Evolutionary conservation across 1,140 invertebrate genomes (phyloP).

Genomic region (Heterodera carotae): DNA sequence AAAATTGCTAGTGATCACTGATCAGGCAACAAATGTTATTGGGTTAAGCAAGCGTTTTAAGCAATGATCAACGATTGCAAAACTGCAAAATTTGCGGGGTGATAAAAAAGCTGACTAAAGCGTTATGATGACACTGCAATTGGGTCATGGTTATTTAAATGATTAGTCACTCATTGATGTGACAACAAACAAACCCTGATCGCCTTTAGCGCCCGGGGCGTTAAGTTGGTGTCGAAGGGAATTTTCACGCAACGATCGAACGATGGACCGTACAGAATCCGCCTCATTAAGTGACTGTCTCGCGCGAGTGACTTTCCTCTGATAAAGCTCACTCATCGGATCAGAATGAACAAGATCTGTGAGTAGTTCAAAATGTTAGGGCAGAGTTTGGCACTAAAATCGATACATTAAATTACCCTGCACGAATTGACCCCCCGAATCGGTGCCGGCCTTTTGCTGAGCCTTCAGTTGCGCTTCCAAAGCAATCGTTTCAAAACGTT

Average conservation of each 20-base stretch:
- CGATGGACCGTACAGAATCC: constrained; percentile 77
- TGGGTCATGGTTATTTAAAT: background rate
- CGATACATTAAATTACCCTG: too few species aligned
- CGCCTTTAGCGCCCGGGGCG: constrained; percentile 73
- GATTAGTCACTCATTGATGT: background rate
- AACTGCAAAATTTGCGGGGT: background rate
- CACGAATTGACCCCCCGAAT: constrained; percentile 69
- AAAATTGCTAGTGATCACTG: background rate
- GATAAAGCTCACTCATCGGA: constrained; percentile 81
- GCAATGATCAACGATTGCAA: background rate
- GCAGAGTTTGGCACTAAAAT: too few species aligned
- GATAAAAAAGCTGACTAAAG: background rate
- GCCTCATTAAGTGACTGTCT: constrained; percentile 80
- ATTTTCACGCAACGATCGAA: constrained; percentile 85
- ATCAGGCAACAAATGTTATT: background rate
- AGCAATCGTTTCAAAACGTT: constrained; percentile 91
- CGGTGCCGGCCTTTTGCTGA: constrained; percentile 74
- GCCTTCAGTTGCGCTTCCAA: constrained; percentile 88
- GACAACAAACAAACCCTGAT: constrained; percentile 72
- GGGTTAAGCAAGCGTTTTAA: background rate
- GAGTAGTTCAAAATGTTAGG: constrained; percentile 25
- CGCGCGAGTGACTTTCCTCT: constrained; percentile 83
- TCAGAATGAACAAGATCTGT: constrained; percentile 86
- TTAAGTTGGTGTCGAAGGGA: constrained; percentile 85
- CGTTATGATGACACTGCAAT: background rate